Conservation (phyloP, 2,113 vertebrate genomes). For the Nesogale talazaci region DNA sequence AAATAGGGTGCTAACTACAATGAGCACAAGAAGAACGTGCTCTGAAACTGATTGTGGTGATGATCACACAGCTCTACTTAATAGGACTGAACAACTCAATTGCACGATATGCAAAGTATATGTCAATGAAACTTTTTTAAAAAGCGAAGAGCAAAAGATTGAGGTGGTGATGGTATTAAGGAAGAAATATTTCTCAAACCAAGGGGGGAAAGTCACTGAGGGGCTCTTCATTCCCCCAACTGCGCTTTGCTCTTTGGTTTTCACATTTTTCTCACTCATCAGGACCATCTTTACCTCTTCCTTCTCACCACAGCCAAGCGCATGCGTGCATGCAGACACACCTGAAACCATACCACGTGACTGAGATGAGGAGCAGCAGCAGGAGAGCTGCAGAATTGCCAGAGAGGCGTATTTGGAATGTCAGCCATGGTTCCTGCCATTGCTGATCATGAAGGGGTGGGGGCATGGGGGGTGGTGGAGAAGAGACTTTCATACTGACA, state of each 20-base stretch:
- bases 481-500: not conserved
- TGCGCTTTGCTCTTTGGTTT: not conserved
- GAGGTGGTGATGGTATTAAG: not conserved
- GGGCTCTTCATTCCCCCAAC: not conserved
- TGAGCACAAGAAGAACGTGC: too few species aligned
- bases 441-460: not conserved
- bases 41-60: too few species aligned
- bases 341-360: not conserved
- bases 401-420: not conserved
- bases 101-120: too few species aligned
- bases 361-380: slow-evolving; percentile 30
- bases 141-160: not conserved
- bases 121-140: too few species aligned
- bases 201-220: not conserved
- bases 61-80: too few species aligned
- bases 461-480: not conserved
- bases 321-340: accelerated
- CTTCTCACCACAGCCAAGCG: not conserved
- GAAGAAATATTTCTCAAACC: not conserved
- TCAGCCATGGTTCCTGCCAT: not conserved
- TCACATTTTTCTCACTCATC: not conserved
- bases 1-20: too few species aligned
- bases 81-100: too few species aligned
- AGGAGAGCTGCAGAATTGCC: not conserved
- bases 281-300: not conserved